A percentile compares a stretch with the other conserved stretches of the same genome.
Conservation (phyloP, 2,888 invertebrate genomes). For the Amphipyra berbera region DNA sequence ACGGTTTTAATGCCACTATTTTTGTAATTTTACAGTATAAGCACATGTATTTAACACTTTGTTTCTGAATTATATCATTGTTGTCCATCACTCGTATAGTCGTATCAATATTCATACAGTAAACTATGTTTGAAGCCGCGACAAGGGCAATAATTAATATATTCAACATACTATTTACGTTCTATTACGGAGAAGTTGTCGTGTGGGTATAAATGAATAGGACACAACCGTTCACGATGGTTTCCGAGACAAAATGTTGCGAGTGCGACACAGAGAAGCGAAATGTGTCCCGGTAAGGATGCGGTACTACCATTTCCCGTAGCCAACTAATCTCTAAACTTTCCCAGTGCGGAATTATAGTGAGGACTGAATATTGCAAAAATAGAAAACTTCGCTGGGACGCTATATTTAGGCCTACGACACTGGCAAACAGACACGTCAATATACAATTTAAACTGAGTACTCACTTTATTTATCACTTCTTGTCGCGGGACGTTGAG, state of each 20-base stretch:
- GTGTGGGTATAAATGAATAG: constrained; percentile 56
- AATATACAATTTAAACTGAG: constrained; percentile 27
- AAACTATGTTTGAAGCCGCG: constrained; percentile 68
- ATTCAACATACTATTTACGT: constrained; percentile 67
- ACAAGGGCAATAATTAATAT: constrained; percentile 70
- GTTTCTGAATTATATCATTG: constrained; percentile 55
- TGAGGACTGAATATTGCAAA: constrained; percentile 31
- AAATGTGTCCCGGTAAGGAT: constrained; percentile 61
- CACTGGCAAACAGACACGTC: constrained; percentile 32
- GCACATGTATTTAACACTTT: constrained; percentile 59
- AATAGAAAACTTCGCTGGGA: constrained; percentile 46
- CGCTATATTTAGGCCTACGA: constrained; percentile 40
- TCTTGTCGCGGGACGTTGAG: constrained; percentile 15
- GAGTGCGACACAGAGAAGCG: constrained; percentile 50
- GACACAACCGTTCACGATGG: constrained; percentile 77
- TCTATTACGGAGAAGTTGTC: constrained; percentile 52
- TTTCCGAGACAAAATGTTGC: constrained; percentile 77
- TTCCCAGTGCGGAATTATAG: constrained; percentile 31
- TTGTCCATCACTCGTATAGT: constrained; percentile 55
- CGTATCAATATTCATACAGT: constrained; percentile 69
- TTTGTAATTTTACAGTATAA: constrained; percentile 48
- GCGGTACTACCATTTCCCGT: constrained; percentile 59
- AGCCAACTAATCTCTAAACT: constrained; percentile 38
- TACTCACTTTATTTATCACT: constrained; percentile 32
- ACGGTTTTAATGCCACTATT: constrained; percentile 59